These are phyloP conservation scores for Syngnathus typhle DNA, from an alignment of 2,113 vertebrate genomes.

Conservation along the genomic window DNA sequence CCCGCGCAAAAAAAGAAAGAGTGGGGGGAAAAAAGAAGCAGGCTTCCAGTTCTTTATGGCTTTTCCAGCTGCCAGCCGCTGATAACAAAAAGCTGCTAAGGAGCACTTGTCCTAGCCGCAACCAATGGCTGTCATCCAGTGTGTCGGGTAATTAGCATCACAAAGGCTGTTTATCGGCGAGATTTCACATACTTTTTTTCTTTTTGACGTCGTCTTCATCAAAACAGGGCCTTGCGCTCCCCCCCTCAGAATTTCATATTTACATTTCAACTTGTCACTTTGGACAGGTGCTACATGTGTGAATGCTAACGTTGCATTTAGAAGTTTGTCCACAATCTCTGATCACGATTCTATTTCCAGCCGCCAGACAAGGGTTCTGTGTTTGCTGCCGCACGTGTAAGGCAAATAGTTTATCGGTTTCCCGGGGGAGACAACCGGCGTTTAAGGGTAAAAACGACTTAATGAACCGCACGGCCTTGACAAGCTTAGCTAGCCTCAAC, in stretches of 20 bases:
- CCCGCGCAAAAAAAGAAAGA: slow-evolving; percentile 16
- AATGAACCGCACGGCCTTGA: slow-evolving; percentile 17
- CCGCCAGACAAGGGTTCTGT: slow-evolving; percentile 32
- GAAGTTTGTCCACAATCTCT: slow-evolving; percentile 10
- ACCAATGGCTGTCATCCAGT: slow-evolving; percentile 62
- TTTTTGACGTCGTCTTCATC: slow-evolving; percentile 43
- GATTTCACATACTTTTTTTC: slow-evolving; percentile 51
- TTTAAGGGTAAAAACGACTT: slow-evolving; percentile 24
- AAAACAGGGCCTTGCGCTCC: slow-evolving; percentile 25
- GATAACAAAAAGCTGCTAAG: slow-evolving; percentile 55
- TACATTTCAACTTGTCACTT: slow-evolving; percentile 55
- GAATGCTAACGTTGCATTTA: slow-evolving; percentile 25
- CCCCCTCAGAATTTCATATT: slow-evolving; percentile 52
- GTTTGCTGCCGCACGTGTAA: slow-evolving; percentile 18
- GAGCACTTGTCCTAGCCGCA: slow-evolving; percentile 52
- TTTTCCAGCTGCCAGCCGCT: slow-evolving; percentile 63
- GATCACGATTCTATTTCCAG: slow-evolving; percentile 33
- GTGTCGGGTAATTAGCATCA: slow-evolving; percentile 60
- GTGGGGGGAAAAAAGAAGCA: slow-evolving; percentile 24
- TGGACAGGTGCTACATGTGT: slow-evolving; percentile 57
- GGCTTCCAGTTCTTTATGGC: slow-evolving; percentile 56
- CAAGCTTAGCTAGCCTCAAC: neutral
- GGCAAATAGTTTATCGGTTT: slow-evolving; percentile 23
- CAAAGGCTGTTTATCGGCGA: slow-evolving; percentile 63
- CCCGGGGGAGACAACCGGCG: slow-evolving; percentile 17